A percentile compares a stretch with the other conserved stretches of the same genome.
Evolutionary conservation across 2,113 vertebrate genomes (phyloP).

Genomic region (Argyrosomus japonicus): DNA sequence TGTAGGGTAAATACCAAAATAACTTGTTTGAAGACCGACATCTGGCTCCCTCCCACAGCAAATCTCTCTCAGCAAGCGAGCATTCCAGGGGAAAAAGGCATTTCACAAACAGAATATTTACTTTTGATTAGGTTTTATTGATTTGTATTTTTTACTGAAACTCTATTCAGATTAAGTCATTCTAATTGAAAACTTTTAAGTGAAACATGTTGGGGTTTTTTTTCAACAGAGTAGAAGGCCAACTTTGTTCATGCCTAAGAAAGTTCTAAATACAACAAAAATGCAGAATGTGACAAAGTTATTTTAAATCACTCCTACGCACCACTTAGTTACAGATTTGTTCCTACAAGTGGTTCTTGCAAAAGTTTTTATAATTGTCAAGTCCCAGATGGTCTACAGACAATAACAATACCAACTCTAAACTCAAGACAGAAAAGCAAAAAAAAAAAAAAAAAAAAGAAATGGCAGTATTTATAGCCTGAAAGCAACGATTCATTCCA

Average conservation of each 20-base stretch:
- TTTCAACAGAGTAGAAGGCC: neutral
- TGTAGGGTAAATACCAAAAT: too few species aligned
- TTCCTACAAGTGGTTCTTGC: neutral
- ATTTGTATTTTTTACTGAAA: too few species aligned
- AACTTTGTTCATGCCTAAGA: neutral
- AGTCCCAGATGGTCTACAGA: neutral
- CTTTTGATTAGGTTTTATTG: too few species aligned
- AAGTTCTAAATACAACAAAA: neutral
- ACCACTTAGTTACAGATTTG: neutral
- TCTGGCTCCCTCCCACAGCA: too few species aligned
- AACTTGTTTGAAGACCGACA: too few species aligned
- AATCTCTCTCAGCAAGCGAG: too few species aligned
- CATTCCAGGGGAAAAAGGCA: too few species aligned
- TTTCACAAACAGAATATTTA: too few species aligned
- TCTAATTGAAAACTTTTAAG: too few species aligned
- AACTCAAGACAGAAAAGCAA: neutral
- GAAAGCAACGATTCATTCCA: constrained; percentile 57
- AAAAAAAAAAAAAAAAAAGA: neutral
- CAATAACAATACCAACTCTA: neutral
- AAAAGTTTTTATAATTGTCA: neutral
- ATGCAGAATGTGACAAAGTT: neutral
- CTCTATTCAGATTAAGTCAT: too few species aligned
- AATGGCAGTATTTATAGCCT: constrained; percentile 28
- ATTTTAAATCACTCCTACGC: neutral
- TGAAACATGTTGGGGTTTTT: neutral